Evolutionary conservation across 2,113 vertebrate species (phyloP), one percentile per base, ranked within the genome.

Genomic region (Syngnathus floridae): DNA sequence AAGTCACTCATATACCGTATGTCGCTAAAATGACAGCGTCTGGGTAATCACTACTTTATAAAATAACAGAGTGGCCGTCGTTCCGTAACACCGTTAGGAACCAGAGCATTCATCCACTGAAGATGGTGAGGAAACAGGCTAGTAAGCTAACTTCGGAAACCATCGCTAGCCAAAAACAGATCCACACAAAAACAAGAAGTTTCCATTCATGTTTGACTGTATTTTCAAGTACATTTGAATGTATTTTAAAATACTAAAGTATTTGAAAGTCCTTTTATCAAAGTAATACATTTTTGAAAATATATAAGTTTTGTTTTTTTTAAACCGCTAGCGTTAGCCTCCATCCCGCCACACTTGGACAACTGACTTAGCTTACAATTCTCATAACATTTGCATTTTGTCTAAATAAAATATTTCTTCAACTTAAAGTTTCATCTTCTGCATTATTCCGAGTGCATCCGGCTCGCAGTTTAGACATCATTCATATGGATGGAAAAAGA

Each of bases 21-120:
- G 69, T 55, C 49, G 62, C 70, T 70, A 81, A 87, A 87, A 84
- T 83, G 80, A 85, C 82, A 82, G 79, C 82, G 79, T 78, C 72
- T 70, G 45, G 68, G 71, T 78, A 67, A 67, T 52, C n/a, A 22
- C 19, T 22, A 22, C 49, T 21, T 52, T 9, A 22, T 21, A 52
- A 11, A 21, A 52, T 21, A n/a, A 21, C 8, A 51, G 21, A 52
- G 48, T 19, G 5, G 17, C 16, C 11, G 19, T n/a, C 1, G 3
- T 7, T 49, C 19, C 9, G 2, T 10, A 19, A 4, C 48, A 7
- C 48, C 17, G n/a, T n/a, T n/a, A 21, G 19, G n/a, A 19, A n/a
- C 14, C 19, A 8, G 17, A 19, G 19, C 17, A 49, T 19, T 49
- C 48, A 49, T 49, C 48, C 48, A n/a, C 48, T 9, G 19, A 49